These are phyloP conservation scores for Drosophila silvestris DNA, from an alignment of 2,888 invertebrate species.

Conservation along the genomic window DNA sequence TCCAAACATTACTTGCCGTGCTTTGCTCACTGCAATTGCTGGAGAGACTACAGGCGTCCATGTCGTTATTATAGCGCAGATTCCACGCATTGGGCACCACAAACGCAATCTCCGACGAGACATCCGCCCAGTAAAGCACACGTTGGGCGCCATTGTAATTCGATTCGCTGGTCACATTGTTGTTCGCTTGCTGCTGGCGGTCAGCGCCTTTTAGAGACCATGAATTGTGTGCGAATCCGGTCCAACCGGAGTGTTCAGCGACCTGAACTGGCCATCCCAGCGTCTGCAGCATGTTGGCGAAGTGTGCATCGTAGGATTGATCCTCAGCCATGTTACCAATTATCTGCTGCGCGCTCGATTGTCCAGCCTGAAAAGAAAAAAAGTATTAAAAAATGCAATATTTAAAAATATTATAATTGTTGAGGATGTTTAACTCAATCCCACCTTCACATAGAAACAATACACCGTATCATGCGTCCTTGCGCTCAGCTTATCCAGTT, in stretches of 20 bases:
- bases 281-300: constrained; percentile 88
- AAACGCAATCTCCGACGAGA: constrained; percentile 97
- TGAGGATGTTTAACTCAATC: background rate
- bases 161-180: constrained; percentile 85
- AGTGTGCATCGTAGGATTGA: constrained; percentile 85
- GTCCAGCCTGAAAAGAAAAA: constrained; percentile 87
- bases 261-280: constrained; percentile 96
- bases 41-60: constrained; percentile 49
- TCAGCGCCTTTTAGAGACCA: constrained; percentile 88
- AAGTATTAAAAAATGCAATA: too few species aligned
- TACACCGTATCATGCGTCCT: constrained; percentile 96
- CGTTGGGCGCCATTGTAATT: constrained; percentile 93
- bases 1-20: constrained; percentile 75
- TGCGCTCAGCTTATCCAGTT: constrained; percentile 94
- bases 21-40: constrained; percentile 81
- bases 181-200: constrained; percentile 79
- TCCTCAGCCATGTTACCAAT: constrained; percentile 86
- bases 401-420: background rate
- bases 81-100: constrained; percentile 91
- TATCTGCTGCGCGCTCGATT: constrained; percentile 91
- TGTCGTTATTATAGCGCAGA: constrained; percentile 84
- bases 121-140: constrained; percentile 98
- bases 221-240: constrained; percentile 94
- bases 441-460: constrained; percentile 93
- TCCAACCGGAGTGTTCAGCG: constrained; percentile 96